Percentiles rank a stretch among this genome's conserved stretches.
Conservation (phyloP, 64 coral and sea anemone species). For the Hydrozoanthus tunicans region DNA sequence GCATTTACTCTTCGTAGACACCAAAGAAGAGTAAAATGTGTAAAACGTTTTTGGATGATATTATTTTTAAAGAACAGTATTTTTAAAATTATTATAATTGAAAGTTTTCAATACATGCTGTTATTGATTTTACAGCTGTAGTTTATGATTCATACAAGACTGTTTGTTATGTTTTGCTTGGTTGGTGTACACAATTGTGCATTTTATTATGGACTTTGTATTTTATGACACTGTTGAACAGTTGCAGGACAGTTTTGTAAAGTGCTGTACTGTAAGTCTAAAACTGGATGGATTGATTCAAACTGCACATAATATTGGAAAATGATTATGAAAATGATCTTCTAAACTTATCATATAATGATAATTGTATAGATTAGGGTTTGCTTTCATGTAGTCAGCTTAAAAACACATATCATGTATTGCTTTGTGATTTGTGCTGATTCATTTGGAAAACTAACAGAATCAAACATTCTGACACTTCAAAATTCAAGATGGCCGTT, state of each 20-base stretch:
- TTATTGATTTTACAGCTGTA: neutral
- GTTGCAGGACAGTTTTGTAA: neutral
- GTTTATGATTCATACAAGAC: conserved; percentile 10
- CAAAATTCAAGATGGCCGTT: neutral
- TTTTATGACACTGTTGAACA: neutral
- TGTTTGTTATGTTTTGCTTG: neutral
- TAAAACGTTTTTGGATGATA: neutral
- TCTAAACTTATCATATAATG: no score
- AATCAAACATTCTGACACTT: neutral
- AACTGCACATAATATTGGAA: neutral
- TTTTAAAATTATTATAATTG: no score
- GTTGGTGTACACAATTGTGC: neutral
- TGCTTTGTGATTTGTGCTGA: no score
- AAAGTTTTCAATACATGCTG: no score
- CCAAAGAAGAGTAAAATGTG: neutral
- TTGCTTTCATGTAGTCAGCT: no score
- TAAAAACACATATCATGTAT: no score
- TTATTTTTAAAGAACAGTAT: neutral
- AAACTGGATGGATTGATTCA: neutral
- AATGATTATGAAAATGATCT: neutral
- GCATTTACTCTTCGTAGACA: conserved; percentile 2
- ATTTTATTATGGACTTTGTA: neutral
- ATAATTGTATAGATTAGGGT: no score
- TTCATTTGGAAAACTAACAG: neutral
- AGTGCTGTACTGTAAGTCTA: neutral